Percentiles rank a stretch among this genome's conserved stretches.
phyloP scores from a whole-genome alignment of 2,888 invertebrate genomes.

The Cheilosia grossa region DNA sequence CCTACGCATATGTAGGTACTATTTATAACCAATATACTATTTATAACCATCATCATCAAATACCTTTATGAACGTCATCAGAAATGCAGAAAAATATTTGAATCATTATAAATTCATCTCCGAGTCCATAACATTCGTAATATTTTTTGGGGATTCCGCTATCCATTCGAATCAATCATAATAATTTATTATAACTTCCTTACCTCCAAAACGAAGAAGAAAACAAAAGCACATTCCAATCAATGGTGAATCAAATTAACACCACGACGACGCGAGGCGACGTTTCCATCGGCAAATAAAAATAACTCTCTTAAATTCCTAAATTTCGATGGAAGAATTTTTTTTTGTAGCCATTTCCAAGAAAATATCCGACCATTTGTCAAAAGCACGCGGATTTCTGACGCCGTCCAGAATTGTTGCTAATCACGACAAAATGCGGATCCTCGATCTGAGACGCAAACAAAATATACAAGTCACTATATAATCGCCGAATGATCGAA shows the following conservation, averaged over 20 bases:
- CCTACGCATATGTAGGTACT: neutral
- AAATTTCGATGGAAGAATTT: slow-evolving; percentile 5
- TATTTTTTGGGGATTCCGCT: slow-evolving; percentile 44
- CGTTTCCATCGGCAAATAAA: neutral
- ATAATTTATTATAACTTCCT: slow-evolving; percentile 29
- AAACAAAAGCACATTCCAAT: slow-evolving; percentile 33
- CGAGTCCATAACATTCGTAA: neutral
- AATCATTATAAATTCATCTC: slow-evolving; percentile 43
- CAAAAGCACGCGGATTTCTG: slow-evolving; percentile 46
- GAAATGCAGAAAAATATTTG: slow-evolving; percentile 11
- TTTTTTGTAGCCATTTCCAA: slow-evolving; percentile 27
- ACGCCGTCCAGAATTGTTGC: slow-evolving; percentile 49
- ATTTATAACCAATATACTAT: neutral
- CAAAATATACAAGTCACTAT: slow-evolving; percentile 14
- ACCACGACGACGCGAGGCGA: neutral
- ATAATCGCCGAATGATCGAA: slow-evolving; percentile 28
- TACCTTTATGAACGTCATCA: neutral
- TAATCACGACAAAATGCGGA: slow-evolving; percentile 30
- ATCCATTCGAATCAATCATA: slow-evolving; percentile 10
- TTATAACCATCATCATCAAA: neutral
- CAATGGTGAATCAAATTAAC: slow-evolving; percentile 11
- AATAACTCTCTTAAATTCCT: neutral
- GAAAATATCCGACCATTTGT: slow-evolving; percentile 11
- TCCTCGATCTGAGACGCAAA: slow-evolving; percentile 23
- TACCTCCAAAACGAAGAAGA: slow-evolving; percentile 12